phyloP scores from a whole-genome alignment of 2,113 vertebrate species.

The Scopus umbretta region DNA sequence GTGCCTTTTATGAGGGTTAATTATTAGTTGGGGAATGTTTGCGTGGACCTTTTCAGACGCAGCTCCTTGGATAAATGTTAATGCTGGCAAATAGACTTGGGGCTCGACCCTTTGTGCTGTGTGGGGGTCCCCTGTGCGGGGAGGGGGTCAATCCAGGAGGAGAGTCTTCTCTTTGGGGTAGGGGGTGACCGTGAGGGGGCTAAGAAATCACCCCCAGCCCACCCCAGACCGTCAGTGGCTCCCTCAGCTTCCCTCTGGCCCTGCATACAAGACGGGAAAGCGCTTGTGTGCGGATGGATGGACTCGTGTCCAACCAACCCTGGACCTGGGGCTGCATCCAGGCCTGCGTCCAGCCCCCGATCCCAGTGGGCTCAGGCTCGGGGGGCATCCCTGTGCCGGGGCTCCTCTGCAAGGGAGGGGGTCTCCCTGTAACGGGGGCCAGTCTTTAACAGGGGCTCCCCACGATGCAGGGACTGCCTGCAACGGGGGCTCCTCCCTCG shows the following conservation, averaged over 20 bases:
- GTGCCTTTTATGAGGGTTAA: not conserved
- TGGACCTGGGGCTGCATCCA: not conserved
- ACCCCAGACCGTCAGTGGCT: rapidly evolving
- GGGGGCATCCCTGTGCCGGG: not conserved
- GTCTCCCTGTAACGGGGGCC: rapidly evolving
- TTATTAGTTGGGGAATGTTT: not conserved
- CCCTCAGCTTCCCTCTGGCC: not conserved
- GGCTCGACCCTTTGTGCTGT: not conserved
- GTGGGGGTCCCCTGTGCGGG: not conserved
- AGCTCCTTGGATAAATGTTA: not conserved
- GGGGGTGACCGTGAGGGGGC: no score
- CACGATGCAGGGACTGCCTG: not conserved
- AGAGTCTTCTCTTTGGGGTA: not conserved
- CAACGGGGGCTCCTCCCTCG: not conserved
- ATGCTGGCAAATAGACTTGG: rapidly evolving
- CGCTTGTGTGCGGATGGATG: rapidly evolving
- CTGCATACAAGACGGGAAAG: rapidly evolving
- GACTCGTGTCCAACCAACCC: not conserved
- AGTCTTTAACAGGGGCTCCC: not conserved
- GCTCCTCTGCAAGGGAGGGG: not conserved
- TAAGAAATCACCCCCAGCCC: not conserved
- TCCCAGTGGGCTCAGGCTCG: not conserved
- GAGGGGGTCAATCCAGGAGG: not conserved
- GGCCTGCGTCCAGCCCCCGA: not conserved
- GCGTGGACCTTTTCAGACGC: not conserved